Conservation (phyloP, 2,113 vertebrate species). For the Epinephelus moara region DNA sequence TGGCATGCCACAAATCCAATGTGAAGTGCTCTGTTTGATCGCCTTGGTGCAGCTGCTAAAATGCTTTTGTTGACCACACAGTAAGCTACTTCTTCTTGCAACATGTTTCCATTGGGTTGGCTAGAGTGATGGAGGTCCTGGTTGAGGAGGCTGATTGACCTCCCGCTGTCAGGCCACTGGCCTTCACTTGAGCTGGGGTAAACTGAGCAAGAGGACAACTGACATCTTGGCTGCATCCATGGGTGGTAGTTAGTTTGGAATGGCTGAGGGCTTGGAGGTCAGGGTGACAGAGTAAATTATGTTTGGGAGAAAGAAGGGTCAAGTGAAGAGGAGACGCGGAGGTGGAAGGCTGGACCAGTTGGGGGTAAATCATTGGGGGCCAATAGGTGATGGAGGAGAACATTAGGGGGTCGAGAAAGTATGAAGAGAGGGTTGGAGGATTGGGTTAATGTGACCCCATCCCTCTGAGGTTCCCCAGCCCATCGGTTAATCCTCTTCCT, state of each 20-base stretch:
- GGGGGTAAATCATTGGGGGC: constrained; percentile 75
- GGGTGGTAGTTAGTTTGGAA: constrained; percentile 74
- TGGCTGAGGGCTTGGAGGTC: constrained; percentile 67
- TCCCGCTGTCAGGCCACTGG: constrained; percentile 63
- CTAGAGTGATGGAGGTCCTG: constrained; percentile 36
- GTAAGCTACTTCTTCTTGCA: constrained; percentile 52
- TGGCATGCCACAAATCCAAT: constrained; percentile 52
- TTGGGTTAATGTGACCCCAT: constrained; percentile 60
- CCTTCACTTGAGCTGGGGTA: constrained; percentile 65
- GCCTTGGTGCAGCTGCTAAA: constrained; percentile 54
- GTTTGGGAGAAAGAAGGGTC: constrained; percentile 51
- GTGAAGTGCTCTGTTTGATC: constrained; percentile 58
- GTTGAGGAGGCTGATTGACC: constrained; percentile 50
- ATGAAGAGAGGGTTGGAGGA: constrained; percentile 54
- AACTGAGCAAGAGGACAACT: constrained; percentile 61
- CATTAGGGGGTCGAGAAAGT: constrained; percentile 69
- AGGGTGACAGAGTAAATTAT: constrained; percentile 74
- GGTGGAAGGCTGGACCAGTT: constrained; percentile 68
- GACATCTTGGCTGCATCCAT: constrained; percentile 65
- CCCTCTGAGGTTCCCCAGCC: constrained; percentile 58
- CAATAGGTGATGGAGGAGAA: constrained; percentile 65
- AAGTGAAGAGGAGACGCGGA: constrained; percentile 61
- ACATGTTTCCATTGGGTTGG: constrained; percentile 54
- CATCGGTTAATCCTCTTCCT: constrained; percentile 73
- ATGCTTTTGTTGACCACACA: constrained; percentile 73